phyloP scores from a whole-genome alignment of 2,113 vertebrate species.

The Nyctibius bracteatus region DNA sequence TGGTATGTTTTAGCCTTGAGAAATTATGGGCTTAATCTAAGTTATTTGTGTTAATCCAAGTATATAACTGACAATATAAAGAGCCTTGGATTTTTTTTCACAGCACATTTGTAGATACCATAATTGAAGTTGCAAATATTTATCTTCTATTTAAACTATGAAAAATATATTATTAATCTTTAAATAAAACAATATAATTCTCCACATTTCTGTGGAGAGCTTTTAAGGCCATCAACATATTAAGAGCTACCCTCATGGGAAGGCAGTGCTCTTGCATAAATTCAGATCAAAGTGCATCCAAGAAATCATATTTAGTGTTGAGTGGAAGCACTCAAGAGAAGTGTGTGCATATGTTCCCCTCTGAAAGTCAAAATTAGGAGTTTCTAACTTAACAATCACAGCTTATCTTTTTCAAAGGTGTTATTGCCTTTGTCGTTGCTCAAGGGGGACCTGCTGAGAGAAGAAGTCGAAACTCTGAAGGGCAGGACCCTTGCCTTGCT shows the following conservation, averaged over 20 bases:
- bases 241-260: background rate
- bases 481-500: background rate
- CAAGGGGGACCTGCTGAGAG: background rate
- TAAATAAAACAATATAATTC: background rate
- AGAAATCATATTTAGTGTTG: background rate
- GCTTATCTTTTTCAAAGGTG: background rate
- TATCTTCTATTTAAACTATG: background rate
- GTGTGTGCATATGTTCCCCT: fast-evolving
- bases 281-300: background rate
- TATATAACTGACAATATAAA: background rate
- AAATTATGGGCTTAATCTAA: background rate
- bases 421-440: background rate
- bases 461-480: background rate
- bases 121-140: background rate
- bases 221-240: background rate
- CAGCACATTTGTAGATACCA: background rate
- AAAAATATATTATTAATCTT: background rate
- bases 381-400: background rate
- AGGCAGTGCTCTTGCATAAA: background rate
- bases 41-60: background rate
- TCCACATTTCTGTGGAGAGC: background rate
- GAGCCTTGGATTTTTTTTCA: background rate
- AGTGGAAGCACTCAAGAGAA: background rate
- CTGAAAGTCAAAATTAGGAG: background rate
- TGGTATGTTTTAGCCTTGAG: background rate